These are phyloP conservation scores for Apamea epomidion DNA, from an alignment of 2,888 invertebrate species.

Conservation along the genomic window DNA sequence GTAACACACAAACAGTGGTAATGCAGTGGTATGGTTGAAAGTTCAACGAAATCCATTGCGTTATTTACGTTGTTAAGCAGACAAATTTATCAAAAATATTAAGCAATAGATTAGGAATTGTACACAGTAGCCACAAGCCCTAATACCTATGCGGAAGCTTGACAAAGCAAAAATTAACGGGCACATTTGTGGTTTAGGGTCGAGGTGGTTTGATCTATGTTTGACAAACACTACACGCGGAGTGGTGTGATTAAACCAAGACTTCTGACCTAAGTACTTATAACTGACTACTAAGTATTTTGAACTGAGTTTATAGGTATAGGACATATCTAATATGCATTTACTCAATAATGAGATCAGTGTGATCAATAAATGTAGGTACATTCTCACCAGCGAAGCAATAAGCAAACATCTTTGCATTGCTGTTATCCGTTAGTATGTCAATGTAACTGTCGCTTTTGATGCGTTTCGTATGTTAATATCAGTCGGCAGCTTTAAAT, in stretches of 20 bases:
- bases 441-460: neutral
- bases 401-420: neutral
- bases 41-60: too few species aligned
- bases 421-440: neutral
- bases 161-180: neutral
- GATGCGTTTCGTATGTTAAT: neutral
- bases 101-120: neutral
- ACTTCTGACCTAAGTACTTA: neutral
- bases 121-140: too few species aligned
- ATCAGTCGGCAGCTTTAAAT: neutral
- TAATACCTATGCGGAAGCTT: too few species aligned
- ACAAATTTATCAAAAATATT: neutral
- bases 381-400: neutral
- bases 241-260: neutral
- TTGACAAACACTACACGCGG: neutral
- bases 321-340: neutral
- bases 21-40: neutral
- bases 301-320: too few species aligned
- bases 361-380: neutral
- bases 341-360: neutral
- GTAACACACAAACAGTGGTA: neutral
- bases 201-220: neutral
- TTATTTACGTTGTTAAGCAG: neutral
- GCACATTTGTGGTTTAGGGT: neutral
- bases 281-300: too few species aligned